Evolutionary conservation across 2,888 invertebrate species (phyloP), one percentile per base, ranked within the genome.

Genomic region (Pherbina coryleti): DNA sequence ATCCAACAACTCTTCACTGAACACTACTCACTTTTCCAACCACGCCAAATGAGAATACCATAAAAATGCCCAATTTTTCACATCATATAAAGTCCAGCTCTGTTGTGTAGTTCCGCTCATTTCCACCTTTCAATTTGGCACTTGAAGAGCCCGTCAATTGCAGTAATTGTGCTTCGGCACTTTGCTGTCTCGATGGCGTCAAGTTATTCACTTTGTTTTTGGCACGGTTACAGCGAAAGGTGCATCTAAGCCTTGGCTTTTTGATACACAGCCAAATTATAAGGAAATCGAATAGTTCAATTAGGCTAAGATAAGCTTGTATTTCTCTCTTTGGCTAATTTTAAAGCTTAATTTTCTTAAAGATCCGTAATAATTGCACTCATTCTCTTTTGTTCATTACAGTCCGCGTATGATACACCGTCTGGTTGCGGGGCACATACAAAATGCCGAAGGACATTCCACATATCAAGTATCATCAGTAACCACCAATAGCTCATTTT

Each of bases 351-450:
- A 25, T 25, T 14, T 60, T 60, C 11, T 28, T 2, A 11, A 22
- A 19, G 22, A 22, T 57, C 25, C 60, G 5, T 3, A 60, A 2
- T 44, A 2, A 11, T 73, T 3, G 74, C 71, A 37, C 31, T 74
- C 17, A 75, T 55, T 22, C 0, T 66, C 51, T 53, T 11, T 67
- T 77, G 79, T 17, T 83, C 19, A 1, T 83, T 83, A 53, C 81
- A 89, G 89, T 74, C 88, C 92, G 80, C 91, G 93, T 83, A 93
- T 93, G 82, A 91, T 93, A 81, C 93, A 93, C 84, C 91, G 93
- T 78, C 90, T 94, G 79, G 92, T 94, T 83, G 94, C 93, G 57
- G 95, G 94, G 67, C 94, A 94, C 84, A 90, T 94, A 78, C 89
- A 89, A 79, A 88, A 89, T 77, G 81, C 85, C 4, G 86, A 88